Evolutionary conservation across 2,888 invertebrate genomes (phyloP), one percentile per base, ranked within the genome.

Genomic region (Archips crataeganus): DNA sequence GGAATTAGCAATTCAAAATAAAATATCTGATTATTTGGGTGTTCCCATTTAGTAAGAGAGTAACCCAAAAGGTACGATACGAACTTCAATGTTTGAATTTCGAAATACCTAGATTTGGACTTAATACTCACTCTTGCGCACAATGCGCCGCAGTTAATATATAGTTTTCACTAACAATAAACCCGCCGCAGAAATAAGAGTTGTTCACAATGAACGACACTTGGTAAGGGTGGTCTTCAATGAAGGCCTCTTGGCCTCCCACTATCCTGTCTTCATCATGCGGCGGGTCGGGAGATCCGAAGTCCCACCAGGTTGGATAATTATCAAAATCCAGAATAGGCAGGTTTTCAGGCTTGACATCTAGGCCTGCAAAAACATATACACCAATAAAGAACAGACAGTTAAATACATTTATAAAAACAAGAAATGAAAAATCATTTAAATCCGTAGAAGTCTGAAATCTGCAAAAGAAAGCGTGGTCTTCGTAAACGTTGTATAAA

Each of bases 71-170:
- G 23, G 23, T 1, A 23, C 23, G 23, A 23, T 23, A 23, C 23
- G 23, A 23, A 23, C 23, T 23, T 23, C 23, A 23, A 23, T 23
- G 23, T 23, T 23, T 23, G 23, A 0, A 23, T 23, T 23, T 23
- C 23, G 23, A 1, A 23, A 1, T 23, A 23, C 23, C 23, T 23
- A 23, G 23, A 23, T 23, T 23, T 23, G 23, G 39, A 6, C 39
- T 39, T 4, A 39, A 23, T 36, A 82, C 90, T 82, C 84, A 95
- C 95, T 92, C 80, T 73, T 90, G 88, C 5, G 93, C 89, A 70
- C 95, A 95, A 80, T 95, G 95, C 0, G 84, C 95, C 0, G 95
- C 95, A 0, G 95, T 94, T n/a, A 93, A 42, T 13, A 95, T 90
- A 75, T 90, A 93, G 15, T 87, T 83, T 65, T 90, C 84, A 66